Evolutionary conservation across 1,140 invertebrate species (phyloP).

Genomic region (Aphis craccivora): DNA sequence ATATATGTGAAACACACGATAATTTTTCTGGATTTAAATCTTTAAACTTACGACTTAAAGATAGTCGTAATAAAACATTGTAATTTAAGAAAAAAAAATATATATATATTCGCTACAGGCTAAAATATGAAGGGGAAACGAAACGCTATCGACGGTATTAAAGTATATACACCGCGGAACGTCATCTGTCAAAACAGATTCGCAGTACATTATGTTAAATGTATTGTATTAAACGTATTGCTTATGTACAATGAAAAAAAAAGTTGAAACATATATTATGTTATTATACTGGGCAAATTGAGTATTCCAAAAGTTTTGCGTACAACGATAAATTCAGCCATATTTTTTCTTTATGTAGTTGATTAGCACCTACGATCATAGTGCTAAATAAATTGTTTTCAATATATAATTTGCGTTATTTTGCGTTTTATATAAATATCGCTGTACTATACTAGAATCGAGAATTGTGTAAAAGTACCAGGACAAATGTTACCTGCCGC

Average conservation of each 20-base stretch:
- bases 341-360: background rate
- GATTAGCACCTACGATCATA: no score
- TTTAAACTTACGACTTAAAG: no score
- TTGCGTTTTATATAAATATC: background rate
- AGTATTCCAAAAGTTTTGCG: background rate
- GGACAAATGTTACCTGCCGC: no score
- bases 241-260: background rate
- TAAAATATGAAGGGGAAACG: background rate
- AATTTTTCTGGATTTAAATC: constrained; percentile 13
- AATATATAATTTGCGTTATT: background rate
- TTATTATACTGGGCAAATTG: background rate
- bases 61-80: background rate
- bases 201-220: background rate
- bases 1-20: background rate
- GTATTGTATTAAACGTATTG: background rate
- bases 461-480: background rate
- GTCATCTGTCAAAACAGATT: constrained; percentile 4
- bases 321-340: background rate
- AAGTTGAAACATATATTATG: background rate
- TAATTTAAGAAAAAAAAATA: background rate
- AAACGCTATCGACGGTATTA: background rate
- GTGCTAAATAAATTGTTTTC: background rate
- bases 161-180: background rate
- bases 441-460: background rate
- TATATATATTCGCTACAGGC: background rate